These are phyloP conservation scores for Ptychochromis oligacanthus DNA, from an alignment of 2,113 vertebrate genomes.

Conservation along the genomic window DNA sequence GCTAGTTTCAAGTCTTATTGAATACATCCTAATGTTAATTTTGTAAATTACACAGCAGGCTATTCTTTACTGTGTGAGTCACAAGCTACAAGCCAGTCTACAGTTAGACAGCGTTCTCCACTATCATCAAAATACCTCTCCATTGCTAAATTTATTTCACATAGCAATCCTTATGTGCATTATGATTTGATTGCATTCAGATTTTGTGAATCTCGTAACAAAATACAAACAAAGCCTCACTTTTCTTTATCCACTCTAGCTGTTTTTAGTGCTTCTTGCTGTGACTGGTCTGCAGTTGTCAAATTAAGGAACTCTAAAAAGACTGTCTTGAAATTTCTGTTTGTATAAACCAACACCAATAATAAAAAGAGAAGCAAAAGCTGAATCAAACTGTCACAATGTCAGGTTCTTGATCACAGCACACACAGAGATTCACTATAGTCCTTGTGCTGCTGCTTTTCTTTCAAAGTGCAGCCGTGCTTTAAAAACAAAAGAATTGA, in stretches of 20 bases:
- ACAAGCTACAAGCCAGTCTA: not conserved
- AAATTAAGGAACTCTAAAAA: slow-evolving; percentile 20
- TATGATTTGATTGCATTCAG: not conserved
- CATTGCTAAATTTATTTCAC: not conserved
- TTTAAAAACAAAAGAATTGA: slow-evolving; percentile 38
- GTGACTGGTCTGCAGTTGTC: not conserved
- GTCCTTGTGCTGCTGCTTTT: not conserved
- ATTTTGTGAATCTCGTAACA: not conserved
- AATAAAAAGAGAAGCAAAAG: not conserved
- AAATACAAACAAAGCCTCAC: not conserved
- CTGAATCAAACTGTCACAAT: slow-evolving; percentile 8
- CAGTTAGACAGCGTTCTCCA: not conserved
- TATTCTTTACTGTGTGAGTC: not conserved
- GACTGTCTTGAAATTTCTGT: not conserved
- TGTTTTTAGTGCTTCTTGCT: slow-evolving; percentile 2
- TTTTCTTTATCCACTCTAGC: not conserved
- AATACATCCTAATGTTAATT: not conserved
- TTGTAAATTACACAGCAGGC: not conserved
- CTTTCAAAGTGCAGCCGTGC: not conserved
- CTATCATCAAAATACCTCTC: not conserved
- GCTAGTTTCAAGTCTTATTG: not conserved
- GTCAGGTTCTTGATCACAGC: not conserved
- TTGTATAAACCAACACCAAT: not conserved
- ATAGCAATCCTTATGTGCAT: not conserved
- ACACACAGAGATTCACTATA: not conserved